Percentiles rank a stretch among this genome's conserved stretches.
Conservation (phyloP, 2,797 vertebrate species). For the Poeciliopsis paucimaculata region DNA sequence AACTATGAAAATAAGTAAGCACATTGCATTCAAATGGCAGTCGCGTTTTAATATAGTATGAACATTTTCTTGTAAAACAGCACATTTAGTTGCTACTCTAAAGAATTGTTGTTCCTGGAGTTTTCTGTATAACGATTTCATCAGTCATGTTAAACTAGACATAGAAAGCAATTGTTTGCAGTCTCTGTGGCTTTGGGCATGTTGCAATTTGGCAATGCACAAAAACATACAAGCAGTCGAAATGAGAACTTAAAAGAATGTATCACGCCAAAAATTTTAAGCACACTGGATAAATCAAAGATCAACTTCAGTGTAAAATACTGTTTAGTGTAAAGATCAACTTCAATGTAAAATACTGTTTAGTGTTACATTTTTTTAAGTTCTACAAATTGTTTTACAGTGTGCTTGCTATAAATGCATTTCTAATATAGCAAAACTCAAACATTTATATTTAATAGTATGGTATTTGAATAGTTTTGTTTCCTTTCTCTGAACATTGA, state of each 20-base stretch:
- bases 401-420: background rate
- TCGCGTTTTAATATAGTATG: background rate
- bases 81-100: background rate
- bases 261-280: background rate
- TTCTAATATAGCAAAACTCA: background rate
- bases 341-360: background rate
- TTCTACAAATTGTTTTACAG: background rate
- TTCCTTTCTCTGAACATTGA: background rate
- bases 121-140: background rate
- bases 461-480: background rate
- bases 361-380: background rate
- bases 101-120: background rate
- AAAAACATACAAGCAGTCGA: background rate
- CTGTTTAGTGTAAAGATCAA: background rate
- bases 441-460: background rate
- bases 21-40: background rate
- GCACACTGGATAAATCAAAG: background rate
- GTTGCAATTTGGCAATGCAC: background rate
- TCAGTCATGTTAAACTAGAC: background rate
- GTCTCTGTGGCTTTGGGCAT: no score
- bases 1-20: background rate
- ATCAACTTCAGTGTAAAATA: background rate
- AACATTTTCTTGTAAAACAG: background rate
- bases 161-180: background rate
- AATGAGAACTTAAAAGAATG: background rate